A percentile compares a stretch with the other conserved stretches of the same genome.
These are phyloP conservation scores for Molothrus aeneus DNA, from an alignment of 2,797 vertebrate genomes.

Conservation along the genomic window DNA sequence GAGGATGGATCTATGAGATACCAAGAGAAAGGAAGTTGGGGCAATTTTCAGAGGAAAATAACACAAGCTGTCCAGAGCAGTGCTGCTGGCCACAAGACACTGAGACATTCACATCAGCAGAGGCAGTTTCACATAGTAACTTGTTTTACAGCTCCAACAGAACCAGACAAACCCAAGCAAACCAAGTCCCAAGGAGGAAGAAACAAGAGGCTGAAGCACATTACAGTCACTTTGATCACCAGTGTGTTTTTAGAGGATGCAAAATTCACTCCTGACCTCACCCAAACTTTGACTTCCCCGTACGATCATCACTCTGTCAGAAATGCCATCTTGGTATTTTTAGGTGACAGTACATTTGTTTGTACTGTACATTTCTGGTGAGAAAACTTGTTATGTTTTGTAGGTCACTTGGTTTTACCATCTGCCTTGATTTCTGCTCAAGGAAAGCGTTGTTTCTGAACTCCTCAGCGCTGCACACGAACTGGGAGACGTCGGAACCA, in stretches of 20 bases:
- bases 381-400: conserved; percentile 9
- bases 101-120: background rate
- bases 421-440: conserved; percentile 38
- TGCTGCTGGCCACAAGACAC: background rate
- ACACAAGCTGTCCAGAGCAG: background rate
- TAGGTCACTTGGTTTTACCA: conserved; percentile 47
- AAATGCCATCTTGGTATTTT: background rate
- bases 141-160: background rate
- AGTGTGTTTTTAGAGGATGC: rapidly evolving
- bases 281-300: background rate
- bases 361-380: background rate
- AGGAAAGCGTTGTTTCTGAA: background rate
- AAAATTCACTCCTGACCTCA: background rate
- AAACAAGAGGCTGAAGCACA: background rate
- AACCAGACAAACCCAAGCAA: background rate
- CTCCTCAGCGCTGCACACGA: background rate
- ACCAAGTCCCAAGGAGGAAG: background rate
- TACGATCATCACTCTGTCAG: conserved; percentile 5
- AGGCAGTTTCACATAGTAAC: background rate
- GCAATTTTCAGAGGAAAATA: background rate
- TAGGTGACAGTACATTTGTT: conserved; percentile 27
- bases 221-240: background rate
- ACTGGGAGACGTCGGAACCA: background rate
- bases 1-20: background rate
- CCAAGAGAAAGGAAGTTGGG: background rate